Evolutionary conservation across 2,797 vertebrate species (phyloP).

Genomic region (Neosalanx taihuensis): DNA sequence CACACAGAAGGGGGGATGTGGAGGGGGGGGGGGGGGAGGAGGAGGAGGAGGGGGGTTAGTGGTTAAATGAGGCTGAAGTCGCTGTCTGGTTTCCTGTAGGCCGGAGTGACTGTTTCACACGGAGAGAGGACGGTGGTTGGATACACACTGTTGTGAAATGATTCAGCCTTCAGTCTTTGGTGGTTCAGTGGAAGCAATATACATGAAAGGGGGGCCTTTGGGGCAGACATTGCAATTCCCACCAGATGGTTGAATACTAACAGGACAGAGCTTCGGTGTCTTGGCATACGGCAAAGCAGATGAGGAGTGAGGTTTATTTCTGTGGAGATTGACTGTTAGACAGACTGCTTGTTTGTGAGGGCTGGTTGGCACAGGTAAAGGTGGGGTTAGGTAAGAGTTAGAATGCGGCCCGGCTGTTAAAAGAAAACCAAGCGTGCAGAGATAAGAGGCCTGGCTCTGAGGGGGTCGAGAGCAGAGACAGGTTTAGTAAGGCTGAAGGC

Average conservation of each 20-base stretch:
- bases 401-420: conserved; percentile 48
- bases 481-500: conserved; percentile 59
- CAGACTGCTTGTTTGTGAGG: conserved; percentile 20
- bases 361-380: background rate
- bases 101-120: no score
- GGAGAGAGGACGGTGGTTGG: no score
- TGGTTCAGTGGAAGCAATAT: background rate
- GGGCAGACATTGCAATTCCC: background rate
- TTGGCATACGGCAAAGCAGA: conserved; percentile 64
- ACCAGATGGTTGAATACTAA: conserved; percentile 12
- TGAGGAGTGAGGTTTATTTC: conserved; percentile 54
- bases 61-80: background rate
- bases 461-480: conserved; percentile 52
- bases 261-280: background rate
- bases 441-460: conserved; percentile 39
- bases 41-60: conserved; percentile 4
- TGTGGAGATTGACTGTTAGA: conserved; percentile 40
- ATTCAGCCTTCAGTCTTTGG: background rate
- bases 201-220: background rate
- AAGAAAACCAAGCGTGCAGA: conserved; percentile 58
- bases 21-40: conserved; percentile 27
- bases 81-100: background rate
- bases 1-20: conserved; percentile 60
- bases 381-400: conserved; percentile 23
- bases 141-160: background rate